Percentiles rank a stretch among this genome's conserved stretches.
Conservation (phyloP, 2,797 vertebrate species). For the Cottoperca gobio region DNA sequence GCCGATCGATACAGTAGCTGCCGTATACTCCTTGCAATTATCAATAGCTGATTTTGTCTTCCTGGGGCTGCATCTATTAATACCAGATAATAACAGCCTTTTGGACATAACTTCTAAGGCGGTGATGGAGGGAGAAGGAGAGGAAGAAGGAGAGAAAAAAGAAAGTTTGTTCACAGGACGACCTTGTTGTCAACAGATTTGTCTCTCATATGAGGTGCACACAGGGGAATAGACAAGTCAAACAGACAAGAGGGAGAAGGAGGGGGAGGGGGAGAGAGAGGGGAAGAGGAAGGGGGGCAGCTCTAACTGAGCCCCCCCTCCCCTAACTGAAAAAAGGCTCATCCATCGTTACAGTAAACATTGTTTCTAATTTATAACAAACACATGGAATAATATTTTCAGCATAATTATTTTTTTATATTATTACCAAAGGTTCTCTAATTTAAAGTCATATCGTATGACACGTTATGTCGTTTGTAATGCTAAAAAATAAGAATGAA, state of each 20-base stretch:
- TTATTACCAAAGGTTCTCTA: background rate
- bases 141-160: background rate
- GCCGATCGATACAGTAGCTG: constrained; percentile 98
- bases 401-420: background rate
- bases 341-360: constrained; percentile 40
- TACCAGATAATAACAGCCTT: constrained; percentile 96
- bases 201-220: constrained; percentile 74
- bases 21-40: constrained; percentile 98
- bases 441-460: background rate
- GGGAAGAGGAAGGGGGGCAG: background rate
- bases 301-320: background rate
- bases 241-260: constrained; percentile 47
- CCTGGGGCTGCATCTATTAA: constrained; percentile 97
- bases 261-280: background rate
- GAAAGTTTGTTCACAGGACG: constrained; percentile 79
- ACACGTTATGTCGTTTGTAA: background rate
- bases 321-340: background rate
- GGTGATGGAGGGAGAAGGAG: constrained; percentile 53
- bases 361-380: background rate
- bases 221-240: constrained; percentile 66
- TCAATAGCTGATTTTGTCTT: constrained; percentile 99
- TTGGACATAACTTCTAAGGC: constrained; percentile 82
- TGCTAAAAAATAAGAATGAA: background rate
- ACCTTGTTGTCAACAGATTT: constrained; percentile 83
- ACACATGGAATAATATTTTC: background rate